A percentile compares a stretch with the other conserved stretches of the same genome.
phyloP scores from a whole-genome alignment of 35 echinoderm and acorn worm genomes.

The Ophioderma brevispina region DNA sequence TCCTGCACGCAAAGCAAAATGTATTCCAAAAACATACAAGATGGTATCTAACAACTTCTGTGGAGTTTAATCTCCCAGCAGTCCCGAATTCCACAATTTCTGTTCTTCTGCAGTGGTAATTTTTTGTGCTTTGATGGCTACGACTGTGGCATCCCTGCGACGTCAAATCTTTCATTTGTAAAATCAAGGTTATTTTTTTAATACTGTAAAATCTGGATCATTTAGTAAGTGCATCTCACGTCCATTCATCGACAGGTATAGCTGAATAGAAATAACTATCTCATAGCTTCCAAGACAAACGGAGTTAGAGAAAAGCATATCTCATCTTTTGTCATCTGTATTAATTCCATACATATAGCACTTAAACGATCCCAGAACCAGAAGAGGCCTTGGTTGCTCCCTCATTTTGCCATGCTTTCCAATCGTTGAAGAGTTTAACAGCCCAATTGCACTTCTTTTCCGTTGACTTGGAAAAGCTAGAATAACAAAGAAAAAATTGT shows the following conservation, averaged over 20 bases:
- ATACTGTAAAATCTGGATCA: background rate
- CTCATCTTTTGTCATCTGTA: too few species aligned
- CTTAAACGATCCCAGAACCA: too few species aligned
- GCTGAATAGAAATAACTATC: background rate
- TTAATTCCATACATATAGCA: too few species aligned
- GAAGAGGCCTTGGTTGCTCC: too few species aligned
- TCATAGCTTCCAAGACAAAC: background rate
- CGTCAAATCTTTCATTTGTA: background rate
- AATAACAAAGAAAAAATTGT: too few species aligned
- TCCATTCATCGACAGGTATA: background rate
- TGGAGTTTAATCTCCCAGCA: background rate
- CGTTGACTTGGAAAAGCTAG: too few species aligned
- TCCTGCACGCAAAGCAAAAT: constrained; percentile 15
- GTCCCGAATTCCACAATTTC: background rate
- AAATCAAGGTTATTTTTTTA: background rate
- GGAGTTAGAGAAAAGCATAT: background rate
- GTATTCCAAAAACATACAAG: background rate
- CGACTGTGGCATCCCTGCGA: background rate
- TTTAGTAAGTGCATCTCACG: background rate
- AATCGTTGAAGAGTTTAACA: too few species aligned
- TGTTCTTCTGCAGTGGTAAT: background rate
- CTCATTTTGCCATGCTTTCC: too few species aligned
- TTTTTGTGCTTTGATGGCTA: background rate
- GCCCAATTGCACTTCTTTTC: too few species aligned
- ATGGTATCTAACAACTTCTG: background rate